Conservation (phyloP, 2,113 vertebrate genomes). For the Setophaga coronata region DNA sequence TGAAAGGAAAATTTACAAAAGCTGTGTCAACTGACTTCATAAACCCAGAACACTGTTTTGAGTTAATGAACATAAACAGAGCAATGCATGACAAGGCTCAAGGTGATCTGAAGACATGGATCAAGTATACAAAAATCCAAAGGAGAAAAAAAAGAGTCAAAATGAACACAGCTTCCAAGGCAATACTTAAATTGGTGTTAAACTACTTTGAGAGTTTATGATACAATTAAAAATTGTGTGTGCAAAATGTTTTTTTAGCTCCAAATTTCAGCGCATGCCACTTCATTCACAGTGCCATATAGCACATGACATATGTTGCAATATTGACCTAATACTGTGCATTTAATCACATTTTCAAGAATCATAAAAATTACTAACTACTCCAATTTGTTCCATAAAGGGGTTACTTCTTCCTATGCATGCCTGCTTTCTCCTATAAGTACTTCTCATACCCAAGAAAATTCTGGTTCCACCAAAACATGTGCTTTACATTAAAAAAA, state of each 20-base stretch:
- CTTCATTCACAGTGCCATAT: not conserved
- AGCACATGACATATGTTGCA: not conserved
- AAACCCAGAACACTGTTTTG: not conserved
- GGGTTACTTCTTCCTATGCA: not conserved
- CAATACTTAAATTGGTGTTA: not conserved
- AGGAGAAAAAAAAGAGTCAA: not conserved
- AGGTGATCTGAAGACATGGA: not conserved
- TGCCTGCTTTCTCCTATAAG: not conserved
- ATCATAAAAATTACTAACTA: not conserved
- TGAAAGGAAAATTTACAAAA: not conserved
- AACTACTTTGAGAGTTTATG: not conserved
- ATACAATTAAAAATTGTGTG: not conserved
- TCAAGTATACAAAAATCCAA: not conserved
- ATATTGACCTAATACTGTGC: not conserved
- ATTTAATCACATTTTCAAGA: not conserved
- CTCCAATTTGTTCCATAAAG: not conserved
- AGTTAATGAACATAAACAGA: not conserved
- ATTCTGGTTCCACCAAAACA: not conserved
- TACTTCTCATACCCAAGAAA: not conserved
- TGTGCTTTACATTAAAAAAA: not conserved
- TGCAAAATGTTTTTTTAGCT: not conserved
- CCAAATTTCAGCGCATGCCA: accelerated
- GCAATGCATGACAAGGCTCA: not conserved
- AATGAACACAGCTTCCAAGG: not conserved
- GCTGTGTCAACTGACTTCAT: not conserved